A percentile compares a stretch with the other conserved stretches of the same genome.
Evolutionary conservation across 2,888 invertebrate genomes (phyloP).

Genomic region (Oligia fasciuncula): DNA sequence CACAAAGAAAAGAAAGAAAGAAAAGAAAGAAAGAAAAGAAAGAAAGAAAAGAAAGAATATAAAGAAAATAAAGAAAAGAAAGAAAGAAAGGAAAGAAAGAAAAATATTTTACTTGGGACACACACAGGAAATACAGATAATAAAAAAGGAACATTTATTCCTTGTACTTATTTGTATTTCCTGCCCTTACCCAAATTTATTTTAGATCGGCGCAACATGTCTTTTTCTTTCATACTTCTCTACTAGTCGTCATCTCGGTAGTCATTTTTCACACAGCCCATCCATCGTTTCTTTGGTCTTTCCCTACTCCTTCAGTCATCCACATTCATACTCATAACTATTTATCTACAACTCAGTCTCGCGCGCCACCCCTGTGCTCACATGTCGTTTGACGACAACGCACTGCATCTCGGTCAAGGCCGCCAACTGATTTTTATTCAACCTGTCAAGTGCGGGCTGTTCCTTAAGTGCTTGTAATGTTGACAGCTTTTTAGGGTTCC

Average conservation of each 20-base stretch:
- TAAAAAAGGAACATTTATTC: too few species aligned
- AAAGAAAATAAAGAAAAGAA: too few species aligned
- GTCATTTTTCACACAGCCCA: not conserved
- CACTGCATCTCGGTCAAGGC: constrained; percentile 84
- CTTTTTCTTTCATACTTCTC: not conserved
- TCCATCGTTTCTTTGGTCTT: not conserved
- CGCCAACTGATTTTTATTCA: constrained; percentile 84
- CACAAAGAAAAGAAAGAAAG: too few species aligned
- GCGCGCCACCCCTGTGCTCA: constrained; percentile 61
- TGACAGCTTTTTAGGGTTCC: constrained; percentile 9
- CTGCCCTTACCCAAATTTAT: not conserved
- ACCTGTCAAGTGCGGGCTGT: constrained; percentile 57
- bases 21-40: not conserved
- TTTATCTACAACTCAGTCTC: not conserved
- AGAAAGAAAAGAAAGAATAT: too few species aligned
- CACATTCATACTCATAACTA: not conserved
- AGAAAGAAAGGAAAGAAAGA: too few species aligned
- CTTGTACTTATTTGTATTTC: not conserved
- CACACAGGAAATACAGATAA: too few species aligned
- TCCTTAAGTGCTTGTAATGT: constrained; percentile 57
- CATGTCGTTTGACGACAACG: constrained; percentile 75
- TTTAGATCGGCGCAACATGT: not conserved
- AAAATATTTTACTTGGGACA: not conserved
- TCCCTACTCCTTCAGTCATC: not conserved
- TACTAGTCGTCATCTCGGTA: not conserved